A percentile compares a stretch with the other conserved stretches of the same genome.
Evolutionary conservation across 2,113 vertebrate species (phyloP).

Genomic region (Beaufortia kweichowensis): DNA sequence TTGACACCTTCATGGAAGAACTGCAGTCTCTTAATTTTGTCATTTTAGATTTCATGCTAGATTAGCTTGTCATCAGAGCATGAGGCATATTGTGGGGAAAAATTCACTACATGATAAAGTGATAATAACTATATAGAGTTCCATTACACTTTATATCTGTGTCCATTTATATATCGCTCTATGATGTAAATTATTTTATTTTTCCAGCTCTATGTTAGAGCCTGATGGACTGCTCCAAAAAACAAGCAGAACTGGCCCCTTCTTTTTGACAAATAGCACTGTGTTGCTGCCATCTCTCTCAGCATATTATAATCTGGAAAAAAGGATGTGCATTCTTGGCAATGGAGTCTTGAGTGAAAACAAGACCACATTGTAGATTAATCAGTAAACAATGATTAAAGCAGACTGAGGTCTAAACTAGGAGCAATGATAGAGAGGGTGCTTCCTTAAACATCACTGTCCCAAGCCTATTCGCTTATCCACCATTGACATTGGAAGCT

Average conservation of each 20-base stretch:
- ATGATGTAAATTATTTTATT: too few relatives aligned
- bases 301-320: constrained; percentile 49
- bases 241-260: constrained; percentile 20
- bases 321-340: constrained; percentile 48
- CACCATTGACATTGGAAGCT: constrained; percentile 36
- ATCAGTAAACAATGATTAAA: constrained; percentile 29
- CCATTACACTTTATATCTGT: not conserved
- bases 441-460: constrained; percentile 32
- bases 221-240: not conserved
- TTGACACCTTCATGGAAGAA: constrained; percentile 20
- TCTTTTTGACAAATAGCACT: constrained; percentile 32
- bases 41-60: constrained; percentile 17
- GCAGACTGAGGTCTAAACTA: constrained; percentile 36
- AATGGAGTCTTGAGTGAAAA: constrained; percentile 35
- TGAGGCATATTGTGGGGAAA: constrained; percentile 19
- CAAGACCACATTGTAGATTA: constrained; percentile 47
- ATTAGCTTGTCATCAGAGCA: constrained; percentile 42
- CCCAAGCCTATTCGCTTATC: constrained; percentile 20
- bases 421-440: constrained; percentile 20
- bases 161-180: not conserved
- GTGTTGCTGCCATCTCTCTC: constrained; percentile 15
- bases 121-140: not conserved
- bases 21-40: constrained; percentile 8
- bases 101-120: not conserved
- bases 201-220: not conserved